Conservation (phyloP, 2,113 vertebrate genomes). For the Lipophrys pholis region DNA sequence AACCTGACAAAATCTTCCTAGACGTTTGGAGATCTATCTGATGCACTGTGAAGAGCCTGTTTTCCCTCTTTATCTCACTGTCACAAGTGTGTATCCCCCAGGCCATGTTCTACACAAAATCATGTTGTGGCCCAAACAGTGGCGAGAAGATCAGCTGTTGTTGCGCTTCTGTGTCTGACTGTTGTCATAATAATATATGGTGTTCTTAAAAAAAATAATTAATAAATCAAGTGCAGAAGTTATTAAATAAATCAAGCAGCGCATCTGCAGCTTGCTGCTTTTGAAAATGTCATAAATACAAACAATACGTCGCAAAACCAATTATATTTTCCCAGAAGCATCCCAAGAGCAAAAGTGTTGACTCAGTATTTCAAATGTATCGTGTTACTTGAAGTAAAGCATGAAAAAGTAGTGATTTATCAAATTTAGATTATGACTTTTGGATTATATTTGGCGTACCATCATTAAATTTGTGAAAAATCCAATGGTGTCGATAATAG, state of each 20-base stretch:
- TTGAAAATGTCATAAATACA: not conserved
- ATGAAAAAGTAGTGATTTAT: not conserved
- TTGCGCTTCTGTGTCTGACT: conserved; percentile 3
- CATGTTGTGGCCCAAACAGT: conserved; percentile 3
- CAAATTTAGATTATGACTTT: not conserved
- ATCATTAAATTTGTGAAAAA: not conserved
- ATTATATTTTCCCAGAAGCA: not conserved
- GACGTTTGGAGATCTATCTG: conserved; percentile 1
- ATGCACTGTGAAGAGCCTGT: conserved; percentile 8
- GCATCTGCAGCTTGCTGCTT: not conserved
- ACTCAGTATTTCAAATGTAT: not conserved
- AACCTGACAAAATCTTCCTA: not conserved
- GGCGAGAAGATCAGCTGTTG: conserved; percentile 25
- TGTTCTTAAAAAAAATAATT: not conserved
- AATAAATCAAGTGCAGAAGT: not conserved
- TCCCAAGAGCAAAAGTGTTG: not conserved
- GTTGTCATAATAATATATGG: not conserved
- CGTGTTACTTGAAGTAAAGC: not conserved
- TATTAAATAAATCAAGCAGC: conserved; percentile 6
- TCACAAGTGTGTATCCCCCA: not conserved
- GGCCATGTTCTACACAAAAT: conserved; percentile 21
- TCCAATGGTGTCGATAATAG: not conserved
- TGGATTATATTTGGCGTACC: not conserved
- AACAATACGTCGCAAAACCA: not conserved
- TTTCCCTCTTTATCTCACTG: conserved; percentile 8